Conservation (phyloP, 2,113 vertebrate species). For the Lophius piscatorius region DNA sequence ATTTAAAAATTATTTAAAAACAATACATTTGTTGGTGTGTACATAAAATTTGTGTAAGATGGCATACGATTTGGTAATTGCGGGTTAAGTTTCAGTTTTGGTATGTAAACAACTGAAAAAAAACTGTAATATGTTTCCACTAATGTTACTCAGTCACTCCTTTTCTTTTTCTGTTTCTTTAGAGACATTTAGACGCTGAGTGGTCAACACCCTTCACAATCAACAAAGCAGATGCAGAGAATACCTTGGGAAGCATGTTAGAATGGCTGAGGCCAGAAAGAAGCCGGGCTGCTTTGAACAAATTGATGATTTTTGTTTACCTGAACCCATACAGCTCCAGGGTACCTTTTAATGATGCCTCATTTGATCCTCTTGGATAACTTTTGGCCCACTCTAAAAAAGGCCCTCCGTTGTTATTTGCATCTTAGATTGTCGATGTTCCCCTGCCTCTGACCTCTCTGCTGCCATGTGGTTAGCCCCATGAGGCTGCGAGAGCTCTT, state of each 20-base stretch:
- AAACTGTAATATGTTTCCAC: slow-evolving; percentile 6
- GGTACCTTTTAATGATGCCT: slow-evolving; percentile 75
- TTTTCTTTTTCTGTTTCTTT: slow-evolving; percentile 53
- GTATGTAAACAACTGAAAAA: not conserved
- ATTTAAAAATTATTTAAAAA: no score
- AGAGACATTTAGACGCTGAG: slow-evolving; percentile 62
- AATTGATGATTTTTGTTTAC: slow-evolving; percentile 64
- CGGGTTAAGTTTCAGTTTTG: no score
- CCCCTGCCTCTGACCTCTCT: slow-evolving; percentile 63
- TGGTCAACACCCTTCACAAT: slow-evolving; percentile 20
- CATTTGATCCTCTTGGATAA: slow-evolving; percentile 66
- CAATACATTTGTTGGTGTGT: no score
- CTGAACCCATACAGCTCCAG: slow-evolving; percentile 60
- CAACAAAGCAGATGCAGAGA: slow-evolving; percentile 45
- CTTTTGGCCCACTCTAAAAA: slow-evolving; percentile 66
- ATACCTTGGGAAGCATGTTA: slow-evolving; percentile 51
- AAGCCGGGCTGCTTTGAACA: slow-evolving; percentile 44
- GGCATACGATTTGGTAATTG: no score
- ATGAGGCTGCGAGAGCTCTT: slow-evolving; percentile 78
- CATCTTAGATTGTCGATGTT: slow-evolving; percentile 50
- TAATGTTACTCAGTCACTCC: slow-evolving; percentile 27
- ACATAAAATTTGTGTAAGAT: no score
- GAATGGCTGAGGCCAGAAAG: slow-evolving; percentile 60
- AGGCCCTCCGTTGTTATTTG: slow-evolving; percentile 65
- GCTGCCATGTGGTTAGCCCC: slow-evolving; percentile 72